These are phyloP conservation scores for Phalacrocorax carbo DNA, from an alignment of 2,113 vertebrate genomes.

Conservation along the genomic window DNA sequence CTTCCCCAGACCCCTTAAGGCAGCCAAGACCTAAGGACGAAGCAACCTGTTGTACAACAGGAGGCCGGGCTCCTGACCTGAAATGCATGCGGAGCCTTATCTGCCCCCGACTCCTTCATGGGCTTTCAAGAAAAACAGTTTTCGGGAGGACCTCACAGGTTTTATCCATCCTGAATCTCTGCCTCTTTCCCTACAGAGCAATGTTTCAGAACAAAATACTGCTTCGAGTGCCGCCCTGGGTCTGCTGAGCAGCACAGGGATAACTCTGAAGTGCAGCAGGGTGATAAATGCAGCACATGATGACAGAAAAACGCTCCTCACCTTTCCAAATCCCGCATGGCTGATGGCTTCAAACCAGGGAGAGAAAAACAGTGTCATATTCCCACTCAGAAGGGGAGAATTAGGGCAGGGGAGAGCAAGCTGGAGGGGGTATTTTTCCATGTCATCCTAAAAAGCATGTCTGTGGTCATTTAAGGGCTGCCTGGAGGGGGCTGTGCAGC, in stretches of 20 bases:
- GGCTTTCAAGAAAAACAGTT: neutral
- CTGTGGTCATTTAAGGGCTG: neutral
- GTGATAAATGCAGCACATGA: neutral
- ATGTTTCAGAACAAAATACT: neutral
- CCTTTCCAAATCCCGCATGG: neutral
- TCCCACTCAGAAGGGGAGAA: neutral
- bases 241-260: neutral
- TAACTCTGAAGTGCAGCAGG: neutral
- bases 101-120: neutral
- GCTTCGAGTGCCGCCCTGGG: neutral
- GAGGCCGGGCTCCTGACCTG: neutral
- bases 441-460: too few species aligned
- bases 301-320: neutral
- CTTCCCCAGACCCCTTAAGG: neutral
- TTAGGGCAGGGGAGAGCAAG: neutral
- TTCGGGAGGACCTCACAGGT: neutral
- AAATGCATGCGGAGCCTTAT: accelerated
- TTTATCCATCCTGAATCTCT: neutral
- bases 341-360: neutral
- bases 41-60: neutral
- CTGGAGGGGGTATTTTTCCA: neutral
- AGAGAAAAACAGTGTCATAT: neutral
- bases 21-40: accelerated
- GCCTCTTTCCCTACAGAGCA: neutral
- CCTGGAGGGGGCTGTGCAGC: neutral